Evolutionary conservation across 2,888 invertebrate species (phyloP), one percentile per base, ranked within the genome.

Genomic region (Drosophila parthenogenetica): DNA sequence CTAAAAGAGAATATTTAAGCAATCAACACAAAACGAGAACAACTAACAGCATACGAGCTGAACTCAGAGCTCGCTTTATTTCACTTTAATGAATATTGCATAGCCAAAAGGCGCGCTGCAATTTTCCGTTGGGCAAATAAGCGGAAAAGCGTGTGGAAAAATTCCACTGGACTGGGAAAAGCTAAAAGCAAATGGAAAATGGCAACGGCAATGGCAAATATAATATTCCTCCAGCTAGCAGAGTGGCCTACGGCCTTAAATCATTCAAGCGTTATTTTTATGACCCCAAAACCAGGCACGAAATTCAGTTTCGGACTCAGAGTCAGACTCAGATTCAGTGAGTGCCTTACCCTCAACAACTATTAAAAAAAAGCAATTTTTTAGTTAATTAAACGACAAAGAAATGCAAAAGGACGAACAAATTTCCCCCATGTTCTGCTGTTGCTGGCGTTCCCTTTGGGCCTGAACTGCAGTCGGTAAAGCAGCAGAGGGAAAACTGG

Each of bases 321-420:
- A 29, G 29, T 29, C 29, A 29, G 29, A 29, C 22, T 22, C 35
- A 16, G 17, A 32, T 48, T n/a, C 55, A 32, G 22, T 14, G 16
- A 32, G 37, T 50, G 43, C 48, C 42, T 10, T 16, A 45, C 45
- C 29, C 58, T 54, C 62, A 87, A 79, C 80, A 78, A 82, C 77
- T 49, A 49, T 77, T 73, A 35, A 76, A 79, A 81, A 43, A 87
- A 86, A 81, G 69, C 73, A 83, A 87, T 89, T 89, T 82, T 81
- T 88, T 80, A 86, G 82, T 89, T 89, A 86, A 90, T 90, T 89
- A 88, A 86, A 87, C 84, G 79, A 77, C 89, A 89, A 90, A 89
- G 85, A 69, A 80, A 74, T 69, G 58, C 73, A 73, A 73, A 35
- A 72, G 64, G 57, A 57, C 66, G 39, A 60, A 62, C 75, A 72